phyloP scores from a whole-genome alignment of 2,797 vertebrate species.

The Melanotaenia nigrans region DNA sequence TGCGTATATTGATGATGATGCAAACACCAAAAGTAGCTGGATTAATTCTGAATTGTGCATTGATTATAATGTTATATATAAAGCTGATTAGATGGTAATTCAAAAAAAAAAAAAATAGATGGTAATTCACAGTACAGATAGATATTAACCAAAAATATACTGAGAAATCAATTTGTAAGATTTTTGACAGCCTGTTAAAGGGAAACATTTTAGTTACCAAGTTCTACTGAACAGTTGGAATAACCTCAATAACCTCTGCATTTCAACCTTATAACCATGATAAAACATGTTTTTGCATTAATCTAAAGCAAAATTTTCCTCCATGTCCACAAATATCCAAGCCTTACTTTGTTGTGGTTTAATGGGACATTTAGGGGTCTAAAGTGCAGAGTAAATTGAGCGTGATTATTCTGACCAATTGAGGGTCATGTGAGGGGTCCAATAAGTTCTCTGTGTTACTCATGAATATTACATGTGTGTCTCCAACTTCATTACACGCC shows the following conservation, averaged over 20 bases:
- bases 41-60: neutral
- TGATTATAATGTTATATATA: neutral
- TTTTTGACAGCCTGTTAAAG: neutral
- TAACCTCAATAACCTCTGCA: neutral
- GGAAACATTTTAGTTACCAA: neutral
- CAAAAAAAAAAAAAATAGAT: too few relatives aligned
- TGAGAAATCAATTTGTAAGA: neutral
- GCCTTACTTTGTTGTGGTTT: neutral
- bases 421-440: constrained; percentile 66
- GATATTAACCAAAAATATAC: neutral
- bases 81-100: neutral
- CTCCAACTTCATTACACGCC: constrained; percentile 38
- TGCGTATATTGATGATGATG: neutral
- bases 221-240: neutral
- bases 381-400: constrained; percentile 35
- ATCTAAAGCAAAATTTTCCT: neutral
- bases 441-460: constrained; percentile 20
- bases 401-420: constrained; percentile 31
- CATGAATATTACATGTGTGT: constrained; percentile 58
- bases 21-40: neutral
- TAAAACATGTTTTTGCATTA: neutral
- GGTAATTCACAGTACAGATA: neutral
- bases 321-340: neutral
- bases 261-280: neutral
- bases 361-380: constrained; percentile 10